Evolutionary conservation across 2,888 invertebrate species (phyloP).

Genomic region (Lucinisca nassula): DNA sequence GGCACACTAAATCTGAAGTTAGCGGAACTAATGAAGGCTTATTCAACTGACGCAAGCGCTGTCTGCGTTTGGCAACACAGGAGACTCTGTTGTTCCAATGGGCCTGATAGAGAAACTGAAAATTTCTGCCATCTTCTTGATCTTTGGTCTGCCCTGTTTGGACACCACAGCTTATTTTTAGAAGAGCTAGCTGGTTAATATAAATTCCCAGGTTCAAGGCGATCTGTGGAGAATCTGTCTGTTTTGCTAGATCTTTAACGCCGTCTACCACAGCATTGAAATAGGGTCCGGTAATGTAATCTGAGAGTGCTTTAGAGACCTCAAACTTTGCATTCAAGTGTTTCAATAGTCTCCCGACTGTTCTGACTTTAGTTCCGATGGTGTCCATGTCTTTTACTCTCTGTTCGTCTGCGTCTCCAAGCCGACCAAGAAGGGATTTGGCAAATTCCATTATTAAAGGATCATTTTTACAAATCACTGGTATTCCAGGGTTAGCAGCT

Average conservation of each 20-base stretch:
- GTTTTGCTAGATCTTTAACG: not conserved
- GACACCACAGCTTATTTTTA: slow-evolving; percentile 27
- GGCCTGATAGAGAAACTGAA: slow-evolving; percentile 11
- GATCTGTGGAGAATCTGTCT: slow-evolving; percentile 19
- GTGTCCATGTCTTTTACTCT: slow-evolving; percentile 45
- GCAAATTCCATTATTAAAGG: slow-evolving; percentile 40
- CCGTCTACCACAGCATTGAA: not conserved
- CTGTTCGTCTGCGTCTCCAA: slow-evolving; percentile 40
- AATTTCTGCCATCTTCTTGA: slow-evolving; percentile 15
- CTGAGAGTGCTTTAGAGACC: not conserved
- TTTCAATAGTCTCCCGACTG: slow-evolving; percentile 25
- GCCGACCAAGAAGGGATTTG: slow-evolving; percentile 2
- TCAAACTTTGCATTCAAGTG: slow-evolving; percentile 13
- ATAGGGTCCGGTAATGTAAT: not conserved
- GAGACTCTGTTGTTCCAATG: slow-evolving; percentile 44
- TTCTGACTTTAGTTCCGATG: slow-evolving; percentile 42
- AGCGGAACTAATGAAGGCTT: not conserved
- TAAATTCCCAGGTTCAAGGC: slow-evolving; percentile 36
- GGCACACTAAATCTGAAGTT: not conserved
- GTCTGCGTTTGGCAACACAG: slow-evolving; percentile 27
- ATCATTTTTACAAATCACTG: slow-evolving; percentile 21
- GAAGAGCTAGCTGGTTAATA: slow-evolving; percentile 26
- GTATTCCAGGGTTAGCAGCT: slow-evolving; percentile 36
- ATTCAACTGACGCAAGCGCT: not conserved
- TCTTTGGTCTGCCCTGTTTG: not conserved